Evolutionary conservation across 2,888 invertebrate species (phyloP), one percentile per base, ranked within the genome.

Genomic region (Sepioteuthis lessoniana): DNA sequence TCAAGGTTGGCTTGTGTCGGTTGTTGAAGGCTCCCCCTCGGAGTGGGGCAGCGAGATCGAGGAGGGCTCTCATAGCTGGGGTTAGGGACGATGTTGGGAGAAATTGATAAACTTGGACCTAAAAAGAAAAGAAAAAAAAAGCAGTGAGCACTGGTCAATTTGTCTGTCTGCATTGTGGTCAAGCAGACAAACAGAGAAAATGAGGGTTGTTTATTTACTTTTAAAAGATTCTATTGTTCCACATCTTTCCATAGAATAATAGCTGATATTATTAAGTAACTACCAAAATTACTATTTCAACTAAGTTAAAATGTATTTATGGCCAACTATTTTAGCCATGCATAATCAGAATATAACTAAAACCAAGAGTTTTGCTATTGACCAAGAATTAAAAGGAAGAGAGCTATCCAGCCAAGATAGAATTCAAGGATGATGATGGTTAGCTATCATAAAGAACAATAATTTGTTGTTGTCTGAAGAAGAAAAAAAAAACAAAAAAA

Each of bases 51-150:
- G 50, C 93, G 93, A 60, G 38, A 37, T 55, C 55, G 93, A 60
- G 93, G 55, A 93, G 93, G 93, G 38, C 93, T 93, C 50, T 93
- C 93, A 93, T 93, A 93, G 60, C 93, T 37, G 55, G 93, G 93
- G 93, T 93, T 93, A 60, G 93, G 93, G 93, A 93, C 93, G 93
- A 93, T 93, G 93, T 55, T 93, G 60, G 93, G 93, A 60, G 93
- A 93, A 50, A 93, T n/a, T 93, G 93, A 50, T 60, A 93, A 42
- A 92, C 92, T 92, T 92, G 92, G 92, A 92, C 92, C 92, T 92
- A 92, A 46, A 76, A 92, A 46, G 19, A 92, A 47, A 35, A 46
- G 31, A 47, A 3, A 38, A 42, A 46, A 31, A 91, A n/a, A 42
- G 46, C 21, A n/a, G 13, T 47, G 25, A 92, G 92, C 28, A 5